Base-by-base conservation (phyloP, 2,888 invertebrate species). In the Tetranychus piercei region DNA sequence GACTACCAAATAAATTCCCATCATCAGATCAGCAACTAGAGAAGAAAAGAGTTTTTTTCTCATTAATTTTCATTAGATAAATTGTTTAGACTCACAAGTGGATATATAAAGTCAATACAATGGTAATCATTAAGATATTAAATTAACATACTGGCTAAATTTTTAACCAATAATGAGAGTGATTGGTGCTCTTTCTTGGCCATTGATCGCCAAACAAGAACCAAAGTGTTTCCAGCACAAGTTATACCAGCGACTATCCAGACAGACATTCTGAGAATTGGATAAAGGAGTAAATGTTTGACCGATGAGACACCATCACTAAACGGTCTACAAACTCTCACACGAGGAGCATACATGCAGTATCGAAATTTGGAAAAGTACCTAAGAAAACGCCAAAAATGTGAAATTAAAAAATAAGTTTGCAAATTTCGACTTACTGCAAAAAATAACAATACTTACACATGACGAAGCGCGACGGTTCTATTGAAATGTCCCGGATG, bases 241-340 rank as follows among this genome's bases (percentile, higher is more conserved):
- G 88, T 88, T 11, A 87, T 80, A 23, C 84, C 80, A 4, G 87
- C 86, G 80, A 88, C 86, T 66, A 86, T 80, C 88, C 88, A 88
- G 22, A 88, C 86, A 0, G 86, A 85, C 71, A 85, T 84, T 45
- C 88, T 83, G 72, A 88, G 80, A 15, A 86, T 81, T 11, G 86
- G 85, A 77, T 86, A 86, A 69, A 84, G 85, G 9, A 88, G 80
- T 43, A 88, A 81, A 80, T 88, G 85, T 69, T 84, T 82, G 67
- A 85, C 83, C 11, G 88, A 87, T 0, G 88, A 88, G 0, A 88
- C 83, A 82, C 88, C 88, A 80, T 88, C 88, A 18, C 86, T 86
- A 43, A 83, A 82, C 0, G 88, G 88, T 55, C 82, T 83, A 78
- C 88, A 88, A 78, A 84, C 83, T 73, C 84, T 82, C 7, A 87